Evolutionary conservation across 2,797 vertebrate genomes (phyloP).

Genomic region (Heteromormyrus szaboi): DNA sequence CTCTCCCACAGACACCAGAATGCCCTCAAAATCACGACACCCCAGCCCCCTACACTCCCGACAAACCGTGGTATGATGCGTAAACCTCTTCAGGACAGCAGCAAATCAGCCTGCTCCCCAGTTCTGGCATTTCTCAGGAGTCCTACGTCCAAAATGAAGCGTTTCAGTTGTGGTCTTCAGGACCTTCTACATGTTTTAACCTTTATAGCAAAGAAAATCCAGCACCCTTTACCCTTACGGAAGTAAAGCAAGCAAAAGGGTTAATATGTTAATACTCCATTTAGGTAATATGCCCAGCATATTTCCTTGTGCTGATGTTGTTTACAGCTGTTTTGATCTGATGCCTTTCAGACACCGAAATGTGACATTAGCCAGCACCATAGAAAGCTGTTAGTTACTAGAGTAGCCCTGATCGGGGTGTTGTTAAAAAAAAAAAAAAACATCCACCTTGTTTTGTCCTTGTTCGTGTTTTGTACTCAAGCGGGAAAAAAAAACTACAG

Average conservation of each 20-base stretch:
- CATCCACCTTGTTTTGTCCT: neutral
- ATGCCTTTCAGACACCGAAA: neutral
- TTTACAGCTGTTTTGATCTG: neutral
- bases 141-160: neutral
- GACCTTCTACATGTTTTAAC: neutral
- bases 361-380: neutral
- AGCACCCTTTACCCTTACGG: neutral
- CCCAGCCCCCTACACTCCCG: neutral
- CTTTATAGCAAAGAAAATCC: neutral
- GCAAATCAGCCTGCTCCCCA: neutral
- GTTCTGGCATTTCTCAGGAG: neutral
- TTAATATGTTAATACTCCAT: neutral
- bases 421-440: neutral
- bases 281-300: neutral
- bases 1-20: neutral
- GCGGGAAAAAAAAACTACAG: neutral
- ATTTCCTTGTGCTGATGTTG: neutral
- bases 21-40: neutral
- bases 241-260: neutral
- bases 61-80: neutral
- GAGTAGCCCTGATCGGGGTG: neutral
- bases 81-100: neutral
- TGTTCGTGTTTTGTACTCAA: neutral
- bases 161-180: neutral
- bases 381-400: neutral